Evolutionary conservation across 2,113 vertebrate genomes (phyloP).

Genomic region (Halichoeres trimaculatus): DNA sequence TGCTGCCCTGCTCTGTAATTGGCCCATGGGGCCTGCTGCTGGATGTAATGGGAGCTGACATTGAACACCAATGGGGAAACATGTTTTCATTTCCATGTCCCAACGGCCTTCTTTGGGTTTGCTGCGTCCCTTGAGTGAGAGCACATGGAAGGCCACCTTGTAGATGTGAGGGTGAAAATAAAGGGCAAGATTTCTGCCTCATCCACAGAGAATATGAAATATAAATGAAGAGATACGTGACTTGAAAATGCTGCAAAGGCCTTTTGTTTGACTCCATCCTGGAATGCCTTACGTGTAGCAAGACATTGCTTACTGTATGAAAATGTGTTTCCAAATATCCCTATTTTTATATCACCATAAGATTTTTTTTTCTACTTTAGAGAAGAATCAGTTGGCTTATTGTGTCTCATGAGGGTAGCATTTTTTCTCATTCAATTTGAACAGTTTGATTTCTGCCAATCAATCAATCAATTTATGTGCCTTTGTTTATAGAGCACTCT

Average conservation of each 20-base stretch:
- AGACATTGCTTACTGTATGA: not conserved
- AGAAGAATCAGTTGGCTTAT: too few relatives aligned
- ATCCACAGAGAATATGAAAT: slow-evolving; percentile 30
- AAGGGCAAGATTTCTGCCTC: not conserved
- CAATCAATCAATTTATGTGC: too few relatives aligned
- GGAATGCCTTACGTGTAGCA: not conserved
- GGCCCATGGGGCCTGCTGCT: slow-evolving; percentile 34
- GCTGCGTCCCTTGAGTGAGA: slow-evolving; percentile 1
- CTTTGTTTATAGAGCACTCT: too few relatives aligned
- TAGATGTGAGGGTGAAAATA: not conserved
- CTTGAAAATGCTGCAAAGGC: not conserved
- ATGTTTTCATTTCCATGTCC: slow-evolving; percentile 41
- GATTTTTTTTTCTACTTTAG: too few relatives aligned
- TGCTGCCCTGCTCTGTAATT: slow-evolving; percentile 45
- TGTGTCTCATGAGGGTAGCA: too few relatives aligned
- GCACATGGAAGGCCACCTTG: not conserved
- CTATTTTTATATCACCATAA: too few relatives aligned
- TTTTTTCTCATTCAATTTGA: too few relatives aligned
- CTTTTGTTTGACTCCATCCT: slow-evolving; percentile 11
- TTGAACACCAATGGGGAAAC: slow-evolving; percentile 47
- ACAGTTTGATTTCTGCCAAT: too few relatives aligned
- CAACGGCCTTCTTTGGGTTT: slow-evolving; percentile 16
- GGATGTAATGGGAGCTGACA: slow-evolving; percentile 65
- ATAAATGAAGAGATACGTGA: not conserved
- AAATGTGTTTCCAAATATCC: too few relatives aligned